Evolutionary conservation across 2,797 vertebrate genomes (phyloP), one percentile per base, ranked within the genome.

Genomic region (Delichon dasypus): DNA sequence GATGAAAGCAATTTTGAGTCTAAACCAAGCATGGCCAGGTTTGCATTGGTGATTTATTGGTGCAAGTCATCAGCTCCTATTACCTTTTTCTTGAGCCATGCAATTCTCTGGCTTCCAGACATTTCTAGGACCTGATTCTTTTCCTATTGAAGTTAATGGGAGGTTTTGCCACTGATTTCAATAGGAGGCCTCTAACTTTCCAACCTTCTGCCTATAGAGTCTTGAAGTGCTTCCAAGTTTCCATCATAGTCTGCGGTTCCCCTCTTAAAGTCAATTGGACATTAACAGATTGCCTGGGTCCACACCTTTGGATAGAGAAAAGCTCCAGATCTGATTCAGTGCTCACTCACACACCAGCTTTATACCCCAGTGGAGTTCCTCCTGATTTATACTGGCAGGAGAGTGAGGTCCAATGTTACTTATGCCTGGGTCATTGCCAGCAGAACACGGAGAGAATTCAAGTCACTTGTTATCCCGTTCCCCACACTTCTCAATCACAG

Each of bases 141-240:
- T 50, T 87, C 51, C 44, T 90, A 12, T 57, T 79, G 83, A 88
- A 89, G 73, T 72, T 92, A 94, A 95, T 45, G 58, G 66, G 47
- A 95, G 58, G 76, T 70, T 96, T 85, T 93, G 89, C 72, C 83
- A 88, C 77, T 76, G 77, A 58, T 93, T 95, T 92, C 92, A 84
- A 86, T 61, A 88, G 89, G 55, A 94, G 65, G 75, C 76, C 89
- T 85, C 85, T 58, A 83, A 55, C 72, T 93, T 97, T 92, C 95
- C 93, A 91, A 13, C 57, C 65, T 90, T 91, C 81, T 93, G 73
- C 86, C 83, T 89, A 61, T 65, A 85, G 86, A 93, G 68, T 10
- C 67, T 91, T 95, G 93, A 97, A 95, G 89, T 44, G 17, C 74
- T 91, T 96, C 93, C 96, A 97, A 89, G 87, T 97, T 96, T 94